Evolutionary conservation across 2,113 vertebrate species (phyloP).

Genomic region (Setophaga kirtlandii): DNA sequence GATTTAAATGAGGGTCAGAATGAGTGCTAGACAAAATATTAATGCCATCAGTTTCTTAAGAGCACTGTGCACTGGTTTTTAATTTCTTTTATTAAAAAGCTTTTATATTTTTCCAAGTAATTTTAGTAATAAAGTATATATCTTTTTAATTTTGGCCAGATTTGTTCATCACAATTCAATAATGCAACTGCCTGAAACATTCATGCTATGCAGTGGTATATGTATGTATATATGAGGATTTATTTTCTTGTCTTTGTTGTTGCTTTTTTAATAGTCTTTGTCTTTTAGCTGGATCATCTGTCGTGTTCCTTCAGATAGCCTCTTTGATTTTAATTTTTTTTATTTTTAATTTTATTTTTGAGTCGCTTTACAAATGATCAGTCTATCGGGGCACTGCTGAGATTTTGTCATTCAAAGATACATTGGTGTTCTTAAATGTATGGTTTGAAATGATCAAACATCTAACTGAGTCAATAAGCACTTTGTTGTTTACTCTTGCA

Average conservation of each 20-base stretch:
- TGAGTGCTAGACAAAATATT: slow-evolving; percentile 12
- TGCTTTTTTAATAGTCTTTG: slow-evolving; percentile 21
- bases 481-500: slow-evolving; percentile 45
- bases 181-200: background rate
- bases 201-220: background rate
- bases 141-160: background rate
- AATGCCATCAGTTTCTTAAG: background rate
- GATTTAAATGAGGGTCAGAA: slow-evolving; percentile 44
- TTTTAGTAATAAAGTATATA: background rate
- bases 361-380: background rate
- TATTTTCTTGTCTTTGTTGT: slow-evolving; percentile 23
- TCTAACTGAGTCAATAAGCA: background rate
- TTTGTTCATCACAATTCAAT: background rate
- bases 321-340: slow-evolving; percentile 1
- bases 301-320: slow-evolving; percentile 9
- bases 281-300: slow-evolving; percentile 44
- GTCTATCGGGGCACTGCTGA: background rate
- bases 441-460: slow-evolving; percentile 55
- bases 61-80: background rate
- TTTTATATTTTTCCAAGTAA: background rate
- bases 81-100: background rate
- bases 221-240: background rate
- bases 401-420: slow-evolving; percentile 62
- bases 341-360: background rate
- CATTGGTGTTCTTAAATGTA: slow-evolving; percentile 46